Base-by-base conservation (phyloP, 2,888 invertebrate species). In the Leptura quadrifasciata region DNA sequence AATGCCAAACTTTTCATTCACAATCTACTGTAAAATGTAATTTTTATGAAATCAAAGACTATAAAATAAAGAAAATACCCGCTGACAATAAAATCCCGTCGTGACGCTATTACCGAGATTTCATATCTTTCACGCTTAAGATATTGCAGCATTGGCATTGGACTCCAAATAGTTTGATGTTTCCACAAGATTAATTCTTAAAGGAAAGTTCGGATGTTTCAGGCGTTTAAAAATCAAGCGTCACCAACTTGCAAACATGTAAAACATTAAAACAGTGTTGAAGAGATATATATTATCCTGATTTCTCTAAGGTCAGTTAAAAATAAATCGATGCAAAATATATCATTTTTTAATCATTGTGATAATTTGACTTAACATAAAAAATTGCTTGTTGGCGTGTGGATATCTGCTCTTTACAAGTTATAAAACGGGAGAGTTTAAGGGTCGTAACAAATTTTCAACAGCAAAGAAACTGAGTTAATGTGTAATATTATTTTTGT, bases 121-220 rank as follows among this genome's bases (percentile, higher is more conserved):
- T 47, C n/a, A 47, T 15, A 47, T 47, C 47, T 47, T 47, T 5
- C n/a, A n/a, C 2, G n/a, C 47, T 39, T 39, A 47, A 15, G 47
- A 47, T 47, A 47, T 47, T 47, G n/a, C n/a, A 47, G 15, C 47
- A 47, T 2, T 47, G 47, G 47, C 47, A n/a, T 47, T 47, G 47
- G 39, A 47, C n/a, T n/a, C 47, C 47, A 47, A n/a, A 47, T 47
- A 47, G 5, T 12, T 47, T n/a, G 47, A 47, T 47, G n/a, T 47
- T 47, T 47, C 47, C 47, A n/a, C n/a, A 47, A 47, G 47, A 47
- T 47, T 47, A 47, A n/a, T 47, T 47, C 47, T 6, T 47, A n/a
- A n/a, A 47, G 17, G 47, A 47, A 47, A n/a, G 17, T n/a, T 15
- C 4, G 47, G 47, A 47, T 3, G n/a, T 47, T 47, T 17, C n/a